Percentiles rank a stretch among this genome's conserved stretches.
Conservation (phyloP, 2,888 invertebrate species). For the Sinodicranocentrus sp. region DNA sequence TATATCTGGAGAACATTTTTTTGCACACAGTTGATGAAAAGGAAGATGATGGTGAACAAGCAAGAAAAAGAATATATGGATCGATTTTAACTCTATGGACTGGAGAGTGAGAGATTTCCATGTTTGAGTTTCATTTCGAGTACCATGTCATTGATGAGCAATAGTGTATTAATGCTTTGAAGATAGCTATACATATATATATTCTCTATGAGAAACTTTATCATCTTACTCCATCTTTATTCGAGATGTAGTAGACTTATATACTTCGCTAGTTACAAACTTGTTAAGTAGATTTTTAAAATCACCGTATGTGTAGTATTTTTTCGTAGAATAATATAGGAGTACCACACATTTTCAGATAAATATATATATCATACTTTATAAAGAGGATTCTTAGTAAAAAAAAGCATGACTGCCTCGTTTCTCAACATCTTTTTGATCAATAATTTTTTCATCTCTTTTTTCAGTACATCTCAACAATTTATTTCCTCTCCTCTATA, state of each 20-base stretch:
- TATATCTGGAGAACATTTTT: too few species aligned
- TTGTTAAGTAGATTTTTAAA: slow-evolving; percentile 10
- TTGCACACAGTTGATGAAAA: too few species aligned
- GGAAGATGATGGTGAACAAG: too few species aligned
- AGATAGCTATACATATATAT: too few species aligned
- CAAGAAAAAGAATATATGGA: background rate
- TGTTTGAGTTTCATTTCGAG: slow-evolving; percentile 14
- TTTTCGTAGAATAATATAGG: too few species aligned
- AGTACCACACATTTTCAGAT: background rate
- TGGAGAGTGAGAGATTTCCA: background rate
- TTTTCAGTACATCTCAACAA: slow-evolving; percentile 33
- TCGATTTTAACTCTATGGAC: background rate
- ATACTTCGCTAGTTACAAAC: slow-evolving; percentile 11
- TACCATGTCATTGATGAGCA: too few species aligned
- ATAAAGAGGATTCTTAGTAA: background rate
- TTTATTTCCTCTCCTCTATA: slow-evolving; percentile 29
- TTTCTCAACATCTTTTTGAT: background rate
- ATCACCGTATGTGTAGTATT: slow-evolving; percentile 1
- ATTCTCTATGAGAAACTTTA: too few species aligned
- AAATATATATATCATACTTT: background rate
- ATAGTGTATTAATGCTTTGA: too few species aligned
- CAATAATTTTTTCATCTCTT: slow-evolving; percentile 7
- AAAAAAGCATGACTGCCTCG: background rate
- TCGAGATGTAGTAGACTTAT: slow-evolving; percentile 3
- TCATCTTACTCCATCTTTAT: slow-evolving; percentile 9